phyloP scores from a whole-genome alignment of 1,140 invertebrate species.

The Hycleus cichorii region DNA sequence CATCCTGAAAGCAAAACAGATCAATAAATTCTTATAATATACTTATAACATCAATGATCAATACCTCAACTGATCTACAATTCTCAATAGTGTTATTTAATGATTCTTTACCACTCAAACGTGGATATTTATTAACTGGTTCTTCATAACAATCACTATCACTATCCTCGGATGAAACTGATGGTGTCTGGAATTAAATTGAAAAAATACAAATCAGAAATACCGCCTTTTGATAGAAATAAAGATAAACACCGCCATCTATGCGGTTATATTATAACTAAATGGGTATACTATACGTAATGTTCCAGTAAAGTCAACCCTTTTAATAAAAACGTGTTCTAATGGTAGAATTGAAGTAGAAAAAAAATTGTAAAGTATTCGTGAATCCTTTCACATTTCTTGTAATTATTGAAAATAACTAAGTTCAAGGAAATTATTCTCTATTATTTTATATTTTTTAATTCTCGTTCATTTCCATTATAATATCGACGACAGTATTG shows the following conservation, averaged over 20 bases:
- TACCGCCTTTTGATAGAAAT: neutral
- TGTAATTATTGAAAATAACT: no score
- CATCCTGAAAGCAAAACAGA: constrained; percentile 2
- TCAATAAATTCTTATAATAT: neutral
- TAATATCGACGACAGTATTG: no score
- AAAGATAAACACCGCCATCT: no score
- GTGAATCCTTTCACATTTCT: no score
- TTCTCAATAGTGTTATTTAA: constrained; percentile 7
- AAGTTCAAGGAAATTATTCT: no score
- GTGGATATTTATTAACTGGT: constrained; percentile 54
- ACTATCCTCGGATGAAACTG: constrained; percentile 26
- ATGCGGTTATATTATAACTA: neutral
- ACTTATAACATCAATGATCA: neutral
- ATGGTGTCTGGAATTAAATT: constrained; percentile 22
- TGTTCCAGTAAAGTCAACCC: neutral
- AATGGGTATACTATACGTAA: neutral
- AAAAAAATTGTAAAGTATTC: no score
- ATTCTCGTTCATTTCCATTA: no score
- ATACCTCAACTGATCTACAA: constrained; percentile 7
- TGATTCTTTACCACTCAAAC: constrained; percentile 39
- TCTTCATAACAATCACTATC: constrained; percentile 52
- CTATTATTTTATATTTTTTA: no score
- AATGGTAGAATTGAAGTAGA: no score
- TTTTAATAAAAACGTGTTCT: no score
- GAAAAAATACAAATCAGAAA: neutral